A percentile compares a stretch with the other conserved stretches of the same genome.
These are phyloP conservation scores for Andrena fulva DNA, from an alignment of 2,888 invertebrate species.

Conservation along the genomic window DNA sequence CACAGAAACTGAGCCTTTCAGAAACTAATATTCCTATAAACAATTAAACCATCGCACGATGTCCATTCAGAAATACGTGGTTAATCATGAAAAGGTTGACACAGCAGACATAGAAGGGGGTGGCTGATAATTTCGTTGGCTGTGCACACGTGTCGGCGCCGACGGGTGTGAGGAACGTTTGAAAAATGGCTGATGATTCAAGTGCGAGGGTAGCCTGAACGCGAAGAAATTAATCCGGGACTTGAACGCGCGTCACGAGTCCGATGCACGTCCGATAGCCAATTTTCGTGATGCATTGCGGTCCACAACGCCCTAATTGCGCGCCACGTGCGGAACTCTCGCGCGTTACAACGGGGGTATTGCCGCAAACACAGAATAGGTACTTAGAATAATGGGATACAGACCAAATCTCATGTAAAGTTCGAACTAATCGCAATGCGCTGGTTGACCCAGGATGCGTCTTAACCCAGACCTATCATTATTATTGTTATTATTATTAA, in stretches of 20 bases:
- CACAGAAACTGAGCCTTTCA: too few species aligned
- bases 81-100: not conserved
- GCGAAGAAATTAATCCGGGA: conserved; percentile 69
- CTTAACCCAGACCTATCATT: not conserved
- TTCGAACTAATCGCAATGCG: too few species aligned
- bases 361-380: not conserved
- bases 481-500: not conserved
- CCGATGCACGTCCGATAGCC: conserved; percentile 33
- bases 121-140: conserved; percentile 37
- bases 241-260: conserved; percentile 64
- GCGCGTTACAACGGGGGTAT: conserved; percentile 17
- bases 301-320: conserved; percentile 32
- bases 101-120: not conserved
- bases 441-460: not conserved
- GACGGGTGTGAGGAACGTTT: conserved; percentile 58
- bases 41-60: too few species aligned
- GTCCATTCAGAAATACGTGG: too few species aligned
- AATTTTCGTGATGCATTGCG: conserved; percentile 60
- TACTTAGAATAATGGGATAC: not conserved
- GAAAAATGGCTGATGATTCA: conserved; percentile 69
- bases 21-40: too few species aligned
- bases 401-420: not conserved
- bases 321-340: conserved; percentile 9
- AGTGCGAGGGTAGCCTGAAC: conserved; percentile 1
- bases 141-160: conserved; percentile 35